These are phyloP conservation scores for Triplophysa dalaica DNA, from an alignment of 2,113 vertebrate species.

Conservation along the genomic window DNA sequence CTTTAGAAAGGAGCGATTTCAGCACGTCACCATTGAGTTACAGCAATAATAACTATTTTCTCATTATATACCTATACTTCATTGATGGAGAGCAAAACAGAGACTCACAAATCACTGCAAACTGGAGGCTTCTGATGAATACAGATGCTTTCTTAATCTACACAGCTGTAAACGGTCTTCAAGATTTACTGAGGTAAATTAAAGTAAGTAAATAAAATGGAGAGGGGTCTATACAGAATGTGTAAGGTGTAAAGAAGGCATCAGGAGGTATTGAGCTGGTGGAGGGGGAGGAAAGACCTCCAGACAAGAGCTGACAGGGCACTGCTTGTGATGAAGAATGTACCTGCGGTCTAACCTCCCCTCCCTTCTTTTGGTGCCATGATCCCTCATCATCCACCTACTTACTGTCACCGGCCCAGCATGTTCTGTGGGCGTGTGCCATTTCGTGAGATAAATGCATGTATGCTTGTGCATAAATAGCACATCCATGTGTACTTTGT, in stretches of 20 bases:
- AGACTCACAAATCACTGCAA: background rate
- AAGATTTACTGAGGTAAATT: too few species aligned
- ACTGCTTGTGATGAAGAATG: slow-evolving; percentile 57
- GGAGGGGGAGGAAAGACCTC: background rate
- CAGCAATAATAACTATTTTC: slow-evolving; percentile 48
- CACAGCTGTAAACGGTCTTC: too few species aligned
- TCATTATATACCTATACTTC: slow-evolving; percentile 40
- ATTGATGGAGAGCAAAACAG: background rate
- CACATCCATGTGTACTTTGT: background rate
- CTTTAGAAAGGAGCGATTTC: slow-evolving; percentile 34
- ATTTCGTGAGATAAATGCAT: background rate
- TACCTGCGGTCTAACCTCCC: slow-evolving; percentile 27
- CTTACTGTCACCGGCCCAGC: slow-evolving; percentile 49
- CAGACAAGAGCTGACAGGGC: slow-evolving; percentile 42
- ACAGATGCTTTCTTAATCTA: background rate
- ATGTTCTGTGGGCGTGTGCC: slow-evolving; percentile 34
- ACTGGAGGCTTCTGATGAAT: background rate
- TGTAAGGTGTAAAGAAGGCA: background rate
- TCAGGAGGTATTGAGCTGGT: background rate
- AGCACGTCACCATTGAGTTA: slow-evolving; percentile 51
- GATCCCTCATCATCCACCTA: slow-evolving; percentile 54
- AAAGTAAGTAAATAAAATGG: background rate
- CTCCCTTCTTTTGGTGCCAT: slow-evolving; percentile 50
- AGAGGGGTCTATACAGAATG: background rate
- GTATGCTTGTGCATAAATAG: background rate